Conservation (phyloP, 2,797 vertebrate species). For the Sebastes nivosus region DNA sequence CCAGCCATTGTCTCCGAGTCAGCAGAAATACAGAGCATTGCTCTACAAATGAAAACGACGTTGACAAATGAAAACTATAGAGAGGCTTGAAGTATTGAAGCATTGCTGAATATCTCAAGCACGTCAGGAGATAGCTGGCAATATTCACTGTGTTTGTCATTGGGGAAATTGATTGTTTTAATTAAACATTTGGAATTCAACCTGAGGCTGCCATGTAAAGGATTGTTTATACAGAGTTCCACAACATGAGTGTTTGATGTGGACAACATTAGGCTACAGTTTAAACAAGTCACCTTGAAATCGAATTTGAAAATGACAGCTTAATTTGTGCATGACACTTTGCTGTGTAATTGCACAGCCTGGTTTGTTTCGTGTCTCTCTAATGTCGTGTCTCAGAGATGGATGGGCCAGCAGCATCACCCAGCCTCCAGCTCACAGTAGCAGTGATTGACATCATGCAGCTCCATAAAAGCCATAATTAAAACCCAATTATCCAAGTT, state of each 20-base stretch:
- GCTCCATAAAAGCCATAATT: conserved; percentile 37
- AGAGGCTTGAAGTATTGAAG: neutral
- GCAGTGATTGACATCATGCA: conserved; percentile 24
- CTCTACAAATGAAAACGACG: conserved; percentile 50
- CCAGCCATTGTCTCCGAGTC: conserved; percentile 41
- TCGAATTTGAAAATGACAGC: conserved; percentile 5
- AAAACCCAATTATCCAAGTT: conserved; percentile 31
- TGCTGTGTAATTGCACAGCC: conserved; percentile 16
- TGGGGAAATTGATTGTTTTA: conserved; percentile 26
- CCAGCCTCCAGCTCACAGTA: conserved; percentile 24
- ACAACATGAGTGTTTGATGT: conserved; percentile 9
- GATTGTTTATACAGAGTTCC: conserved; percentile 20
- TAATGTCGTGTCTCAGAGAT: conserved; percentile 20
- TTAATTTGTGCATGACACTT: conserved; percentile 21
- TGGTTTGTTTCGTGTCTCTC: neutral
- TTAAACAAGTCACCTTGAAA: conserved; percentile 32
- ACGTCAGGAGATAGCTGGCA: conserved; percentile 3
- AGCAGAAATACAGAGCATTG: conserved; percentile 46
- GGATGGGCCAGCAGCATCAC: conserved; percentile 25
- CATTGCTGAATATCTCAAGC: conserved; percentile 7
- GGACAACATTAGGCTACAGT: conserved; percentile 8
- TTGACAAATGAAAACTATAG: conserved; percentile 31
- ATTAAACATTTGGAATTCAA: conserved; percentile 34
- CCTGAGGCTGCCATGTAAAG: conserved; percentile 4
- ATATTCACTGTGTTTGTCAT: conserved; percentile 18